Conservation (phyloP, 2,888 invertebrate genomes). For the Encarsia formosa region DNA sequence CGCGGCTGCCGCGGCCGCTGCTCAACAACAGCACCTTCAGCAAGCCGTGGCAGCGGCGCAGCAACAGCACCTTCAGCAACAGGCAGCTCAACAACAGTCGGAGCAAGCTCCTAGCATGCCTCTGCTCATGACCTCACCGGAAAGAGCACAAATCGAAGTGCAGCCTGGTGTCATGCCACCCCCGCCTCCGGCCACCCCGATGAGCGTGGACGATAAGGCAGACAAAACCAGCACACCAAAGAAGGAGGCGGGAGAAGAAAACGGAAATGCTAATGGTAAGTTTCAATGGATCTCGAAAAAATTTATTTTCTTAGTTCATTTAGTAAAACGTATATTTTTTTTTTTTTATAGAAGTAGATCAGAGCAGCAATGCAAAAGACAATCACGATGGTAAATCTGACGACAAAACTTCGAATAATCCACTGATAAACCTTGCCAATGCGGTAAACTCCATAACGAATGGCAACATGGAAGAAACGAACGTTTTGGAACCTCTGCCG, state of each 20-base stretch:
- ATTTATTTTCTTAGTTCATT: background rate
- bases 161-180: conserved; percentile 29
- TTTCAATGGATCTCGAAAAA: background rate
- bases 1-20: conserved; percentile 25
- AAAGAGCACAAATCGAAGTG: conserved; percentile 32
- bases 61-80: conserved; percentile 31
- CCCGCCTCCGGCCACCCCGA: conserved; percentile 33
- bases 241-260: background rate
- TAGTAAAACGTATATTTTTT: too few relatives aligned
- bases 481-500: conserved; percentile 34
- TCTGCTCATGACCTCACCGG: conserved; percentile 33
- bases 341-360: conserved; percentile 26
- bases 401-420: conserved; percentile 49
- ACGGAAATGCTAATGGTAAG: background rate
- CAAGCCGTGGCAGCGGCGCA: conserved; percentile 38
- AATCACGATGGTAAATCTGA: conserved; percentile 29
- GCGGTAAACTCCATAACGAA: conserved; percentile 48
- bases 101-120: conserved; percentile 31
- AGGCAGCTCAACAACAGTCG: conserved; percentile 35
- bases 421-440: conserved; percentile 46
- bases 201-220: conserved; percentile 9
- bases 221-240: background rate
- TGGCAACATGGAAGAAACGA: conserved; percentile 40
- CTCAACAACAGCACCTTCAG: conserved; percentile 32
- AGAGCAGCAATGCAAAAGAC: conserved; percentile 13